Percentiles rank a stretch among this genome's conserved stretches.
phyloP scores from a whole-genome alignment of 2,888 invertebrate species.

The Axea sp. region DNA sequence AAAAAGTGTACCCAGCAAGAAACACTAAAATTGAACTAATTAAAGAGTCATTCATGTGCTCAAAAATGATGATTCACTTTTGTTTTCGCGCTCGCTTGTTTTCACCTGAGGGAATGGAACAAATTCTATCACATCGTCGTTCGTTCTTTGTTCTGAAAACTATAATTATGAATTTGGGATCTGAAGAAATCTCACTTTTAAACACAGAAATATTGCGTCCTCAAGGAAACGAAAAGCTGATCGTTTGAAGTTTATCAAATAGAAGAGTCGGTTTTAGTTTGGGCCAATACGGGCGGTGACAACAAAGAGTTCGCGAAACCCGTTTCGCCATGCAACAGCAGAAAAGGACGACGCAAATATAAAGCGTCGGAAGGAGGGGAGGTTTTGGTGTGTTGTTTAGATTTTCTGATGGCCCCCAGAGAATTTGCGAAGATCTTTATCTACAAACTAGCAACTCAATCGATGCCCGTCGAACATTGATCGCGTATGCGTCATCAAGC shows the following conservation, averaged over 20 bases:
- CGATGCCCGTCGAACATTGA: constrained; percentile 67
- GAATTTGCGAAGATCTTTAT: constrained; percentile 67
- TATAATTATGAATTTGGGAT: constrained; percentile 13
- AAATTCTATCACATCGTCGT: constrained; percentile 30
- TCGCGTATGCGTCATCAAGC: constrained; percentile 67
- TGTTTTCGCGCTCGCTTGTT: constrained; percentile 4
- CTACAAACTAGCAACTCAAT: constrained; percentile 71
- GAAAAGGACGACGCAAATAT: constrained; percentile 10
- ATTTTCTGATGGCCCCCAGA: constrained; percentile 54
- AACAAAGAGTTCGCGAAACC: constrained; percentile 55
- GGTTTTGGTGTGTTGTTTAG: constrained; percentile 55
- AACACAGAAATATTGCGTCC: constrained; percentile 1
- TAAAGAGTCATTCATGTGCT: constrained; percentile 42
- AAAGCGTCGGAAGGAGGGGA: constrained; percentile 8
- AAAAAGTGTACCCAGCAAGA: neutral
- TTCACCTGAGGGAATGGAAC: too few species aligned
- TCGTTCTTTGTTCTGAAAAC: constrained; percentile 7
- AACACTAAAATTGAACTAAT: constrained; percentile 36
- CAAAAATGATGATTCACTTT: constrained; percentile 31
- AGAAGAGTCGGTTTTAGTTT: constrained; percentile 8
- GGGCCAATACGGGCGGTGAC: constrained; percentile 37
- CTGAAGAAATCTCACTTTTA: constrained; percentile 48
- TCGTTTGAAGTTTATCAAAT: constrained; percentile 21
- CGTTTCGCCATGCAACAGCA: constrained; percentile 37
- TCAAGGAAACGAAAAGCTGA: constrained; percentile 15